These are phyloP conservation scores for Macropodus opercularis DNA, from an alignment of 2,797 vertebrate species.

Conservation along the genomic window DNA sequence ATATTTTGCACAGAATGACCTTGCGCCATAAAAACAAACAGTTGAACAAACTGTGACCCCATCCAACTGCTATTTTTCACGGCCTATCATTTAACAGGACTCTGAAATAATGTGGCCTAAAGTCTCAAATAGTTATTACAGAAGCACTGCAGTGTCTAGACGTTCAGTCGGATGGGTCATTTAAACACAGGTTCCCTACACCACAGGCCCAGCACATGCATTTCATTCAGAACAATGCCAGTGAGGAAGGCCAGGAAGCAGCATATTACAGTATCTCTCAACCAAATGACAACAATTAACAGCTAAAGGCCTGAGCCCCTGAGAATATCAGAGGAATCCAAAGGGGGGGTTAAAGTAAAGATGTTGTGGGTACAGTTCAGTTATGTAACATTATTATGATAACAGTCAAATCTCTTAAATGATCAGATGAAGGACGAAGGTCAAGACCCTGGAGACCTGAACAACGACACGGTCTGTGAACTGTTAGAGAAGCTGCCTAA, in stretches of 20 bases:
- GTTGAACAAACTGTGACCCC: conserved; percentile 15
- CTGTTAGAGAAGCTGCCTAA: conserved; percentile 43
- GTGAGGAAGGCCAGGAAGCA: conserved; percentile 28
- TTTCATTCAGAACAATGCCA: conserved; percentile 33
- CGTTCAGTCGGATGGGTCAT: conserved; percentile 50
- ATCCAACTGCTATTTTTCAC: conserved; percentile 2
- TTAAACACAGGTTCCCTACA: conserved; percentile 39
- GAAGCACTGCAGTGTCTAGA: conserved; percentile 48
- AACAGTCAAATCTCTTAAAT: conserved; percentile 34
- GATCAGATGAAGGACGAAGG: not conserved
- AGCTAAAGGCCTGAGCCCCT: conserved; percentile 21
- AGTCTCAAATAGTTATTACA: conserved; percentile 60
- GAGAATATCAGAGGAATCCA: conserved; percentile 15
- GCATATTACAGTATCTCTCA: conserved; percentile 29
- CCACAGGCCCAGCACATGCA: conserved; percentile 2
- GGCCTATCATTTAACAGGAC: conserved; percentile 19
- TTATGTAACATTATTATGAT: conserved; percentile 50
- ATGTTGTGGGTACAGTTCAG: conserved; percentile 28
- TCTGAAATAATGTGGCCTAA: conserved; percentile 44
- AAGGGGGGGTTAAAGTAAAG: conserved; percentile 12
- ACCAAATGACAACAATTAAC: conserved; percentile 34
- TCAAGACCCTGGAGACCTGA: conserved; percentile 23
- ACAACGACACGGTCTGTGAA: conserved; percentile 35
- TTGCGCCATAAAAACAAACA: conserved; percentile 32
- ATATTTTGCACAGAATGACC: conserved; percentile 9